Percentiles rank a stretch among this genome's conserved stretches.
These are phyloP conservation scores for Atlantisia rogersi DNA, from an alignment of 2,113 vertebrate genomes.

Conservation along the genomic window DNA sequence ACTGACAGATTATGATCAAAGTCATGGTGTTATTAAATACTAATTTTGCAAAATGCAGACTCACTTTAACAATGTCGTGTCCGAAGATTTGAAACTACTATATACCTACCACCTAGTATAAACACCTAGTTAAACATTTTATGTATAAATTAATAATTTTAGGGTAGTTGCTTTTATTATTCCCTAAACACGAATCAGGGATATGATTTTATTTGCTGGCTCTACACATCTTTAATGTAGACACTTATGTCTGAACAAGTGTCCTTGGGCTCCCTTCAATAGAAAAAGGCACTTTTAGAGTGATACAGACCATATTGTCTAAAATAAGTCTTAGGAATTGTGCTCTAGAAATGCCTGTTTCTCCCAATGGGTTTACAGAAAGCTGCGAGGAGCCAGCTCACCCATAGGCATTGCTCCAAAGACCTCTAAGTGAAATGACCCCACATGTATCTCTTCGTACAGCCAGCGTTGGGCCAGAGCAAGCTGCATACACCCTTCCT, in stretches of 20 bases:
- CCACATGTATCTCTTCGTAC: not conserved
- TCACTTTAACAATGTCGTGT: not conserved
- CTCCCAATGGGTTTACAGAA: not conserved
- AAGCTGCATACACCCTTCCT: not conserved
- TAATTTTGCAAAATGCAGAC: not conserved
- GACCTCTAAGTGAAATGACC: not conserved
- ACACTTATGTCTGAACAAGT: accelerated
- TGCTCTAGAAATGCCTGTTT: not conserved
- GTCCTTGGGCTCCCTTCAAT: not conserved
- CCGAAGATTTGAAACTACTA: not conserved
- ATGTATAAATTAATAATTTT: not conserved
- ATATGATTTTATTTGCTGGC: not conserved
- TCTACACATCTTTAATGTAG: not conserved
- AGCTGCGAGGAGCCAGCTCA: not conserved
- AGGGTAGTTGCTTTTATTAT: not conserved
- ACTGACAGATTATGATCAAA: not conserved
- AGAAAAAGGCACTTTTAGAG: not conserved
- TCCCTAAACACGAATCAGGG: not conserved
- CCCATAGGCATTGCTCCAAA: not conserved
- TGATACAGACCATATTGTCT: not conserved
- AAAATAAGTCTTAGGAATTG: not conserved
- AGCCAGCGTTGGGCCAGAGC: not conserved
- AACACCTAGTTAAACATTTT: not conserved
- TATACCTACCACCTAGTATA: not conserved
- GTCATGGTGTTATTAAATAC: not conserved